Base-by-base conservation (phyloP, 2,113 vertebrate genomes). In the Coturnix japonica region DNA sequence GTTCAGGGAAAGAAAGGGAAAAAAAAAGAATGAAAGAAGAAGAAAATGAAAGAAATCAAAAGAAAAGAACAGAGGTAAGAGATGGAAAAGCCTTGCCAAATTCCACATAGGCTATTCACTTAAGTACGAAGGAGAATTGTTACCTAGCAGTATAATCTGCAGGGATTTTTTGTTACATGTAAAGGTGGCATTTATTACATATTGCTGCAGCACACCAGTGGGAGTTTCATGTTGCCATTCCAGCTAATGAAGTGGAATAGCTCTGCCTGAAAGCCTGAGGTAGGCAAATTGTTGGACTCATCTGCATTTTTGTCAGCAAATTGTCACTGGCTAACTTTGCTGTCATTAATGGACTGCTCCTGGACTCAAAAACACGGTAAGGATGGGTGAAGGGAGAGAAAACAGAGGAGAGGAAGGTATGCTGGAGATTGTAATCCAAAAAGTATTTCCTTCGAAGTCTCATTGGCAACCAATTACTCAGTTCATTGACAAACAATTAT, bases 131-230 rank as follows among this genome's bases (percentile, higher is more conserved):
- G 35, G 22, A 81, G 41, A 88, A 79, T 79, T 89, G 78, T 79
- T 94, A 33, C 54, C 77, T 53, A 76, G 13, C 54, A 79, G 66
- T 87, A 43, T 70, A 85, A 81, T 60, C 88, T 92, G 46, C 37
- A 70, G 74, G 33, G 8, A 64, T 1, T 93, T 90, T 84, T 63
- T 72, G 31, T 65, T 76, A 35, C 30, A 6, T 89, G 63, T 70
- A 81, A 84, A 93, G 66, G 61, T 80, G 78, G 72, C 66, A 74
- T 94, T 93, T 94, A 73, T 89, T 93, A 59, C 33, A 30, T 81
- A 94, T 91, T 94, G 77, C 75, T 81, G 57, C 63, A 83, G 78
- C 31, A 44, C 64, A 41, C 67, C 65, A 73, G 47, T 71, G 92
- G 67, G 87, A 85, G 91, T 86, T 85, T 66, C 33, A 41, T 54